Base-by-base conservation (phyloP, 2,113 vertebrate species). In the Pagrus major region DNA sequence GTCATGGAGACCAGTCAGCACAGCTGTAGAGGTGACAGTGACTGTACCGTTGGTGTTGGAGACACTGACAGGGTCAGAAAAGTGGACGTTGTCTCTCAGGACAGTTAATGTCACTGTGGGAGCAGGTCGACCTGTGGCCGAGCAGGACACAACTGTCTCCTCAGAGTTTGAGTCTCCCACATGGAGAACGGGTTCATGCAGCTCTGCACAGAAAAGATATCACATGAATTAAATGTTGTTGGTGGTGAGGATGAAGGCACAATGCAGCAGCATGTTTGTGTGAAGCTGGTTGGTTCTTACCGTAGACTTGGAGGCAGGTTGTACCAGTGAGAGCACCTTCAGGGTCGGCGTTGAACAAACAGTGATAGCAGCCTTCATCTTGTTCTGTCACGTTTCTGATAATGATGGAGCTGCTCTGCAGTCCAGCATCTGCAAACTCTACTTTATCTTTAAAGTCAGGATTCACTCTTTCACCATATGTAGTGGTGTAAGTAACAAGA, bases 311-410 rank as follows among this genome's bases (percentile, higher is more conserved):
- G 35, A 88, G 81, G 55, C 84, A 92, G 39, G 86, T 71, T 37
- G 18, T 52, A 1, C 4, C 63, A 0, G 0, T 44, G 1, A 47
- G 20, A 47, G 66, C 6, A 0, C 81, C 83, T 0, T 86, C 77
- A 52, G 88, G 78, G 33, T 29, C 80, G 20, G 69, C 41, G 31
- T 52, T 84, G 27, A 92, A 88, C 75, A 91, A 0, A 33, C 90
- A 93, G 4, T 0, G 47, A 51, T 88, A 93, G 59, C 81, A 91
- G 1, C 74, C 73, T 69, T 83, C 75, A 41, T 92, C 86, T 41
- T 76, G 51, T 49, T 73, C 10, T 0, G 3, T 76, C 11, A 93
- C 52, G 0, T 69, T 46, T 29, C 23, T 75, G 55, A 93, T 77
- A 0, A 79, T 41, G 9, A 92, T 81, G 37, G 89, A 88, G 20